Evolutionary conservation across 2,113 vertebrate genomes (phyloP), one percentile per base, ranked within the genome.

Genomic region (Myodes glareolus): DNA sequence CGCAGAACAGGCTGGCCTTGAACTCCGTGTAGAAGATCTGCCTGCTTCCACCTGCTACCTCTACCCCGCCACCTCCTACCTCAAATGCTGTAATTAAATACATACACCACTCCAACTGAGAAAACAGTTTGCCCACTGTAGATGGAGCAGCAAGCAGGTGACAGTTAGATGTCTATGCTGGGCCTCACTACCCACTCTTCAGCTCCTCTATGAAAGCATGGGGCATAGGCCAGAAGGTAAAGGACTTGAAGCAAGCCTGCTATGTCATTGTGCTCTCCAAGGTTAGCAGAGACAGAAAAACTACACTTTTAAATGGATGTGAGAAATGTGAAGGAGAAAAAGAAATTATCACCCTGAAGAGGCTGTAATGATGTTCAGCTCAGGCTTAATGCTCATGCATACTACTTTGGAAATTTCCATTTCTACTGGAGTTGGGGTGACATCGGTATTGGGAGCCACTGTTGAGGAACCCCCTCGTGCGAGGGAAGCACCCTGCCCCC

Each of bases 331-430:
- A 42, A 92, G 27, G 27, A 95, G 73, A 55, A 94, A 92, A 75
- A 94, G 77, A 97, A 96, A 91, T 76, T 68, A 80, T 77, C 92
- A 88, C 89, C 23, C 73, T 94, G 90, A 91, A 65, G 94, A 42
- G 77, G 76, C 73, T 52, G 68, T 5, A 89, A 67, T 52, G 52
- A 67, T 0, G 73, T 84, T 52, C 95, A 78, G 84, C 45, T 72
- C 90, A 2, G 33, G 96, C 92, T 96, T 50, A 86, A 88, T 36
- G 45, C 39, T 95, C 76, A 50, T 42, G 52, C 76, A 93, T 82
- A 92, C 67, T 67, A 55, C 75, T 88, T 87, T 72, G 97, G 77
- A 97, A 94, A 97, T 96, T 96, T 96, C 97, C 12, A 6, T 94
- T 91, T 89, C 29, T 70, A 72, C 68, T 45, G 45, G 68, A 85